Evolutionary conservation across 2,797 vertebrate genomes (phyloP).

Genomic region (Poecilia picta): DNA sequence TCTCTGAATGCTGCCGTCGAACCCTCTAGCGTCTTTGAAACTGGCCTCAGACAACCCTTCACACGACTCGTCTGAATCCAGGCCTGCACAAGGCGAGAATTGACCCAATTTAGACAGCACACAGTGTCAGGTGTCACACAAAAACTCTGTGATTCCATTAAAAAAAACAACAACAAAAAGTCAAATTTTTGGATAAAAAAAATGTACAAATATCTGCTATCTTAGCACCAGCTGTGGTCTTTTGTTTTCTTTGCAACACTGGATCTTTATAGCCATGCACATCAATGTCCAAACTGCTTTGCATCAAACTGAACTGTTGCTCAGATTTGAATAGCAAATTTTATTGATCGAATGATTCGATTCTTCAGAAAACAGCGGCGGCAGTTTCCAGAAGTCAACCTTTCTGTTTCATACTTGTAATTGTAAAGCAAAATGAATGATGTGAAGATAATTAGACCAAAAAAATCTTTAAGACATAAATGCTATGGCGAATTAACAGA

Average conservation of each 20-base stretch:
- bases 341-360: slow-evolving; percentile 12
- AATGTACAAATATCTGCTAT: background rate
- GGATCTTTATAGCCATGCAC: background rate
- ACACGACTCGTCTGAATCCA: slow-evolving; percentile 95
- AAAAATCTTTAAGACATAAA: background rate
- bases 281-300: slow-evolving; percentile 27
- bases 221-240: background rate
- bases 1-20: slow-evolving; percentile 73
- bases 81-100: slow-evolving; percentile 79
- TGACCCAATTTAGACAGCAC: background rate
- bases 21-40: slow-evolving; percentile 85
- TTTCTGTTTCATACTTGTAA: background rate
- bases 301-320: slow-evolving; percentile 10
- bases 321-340: slow-evolving; percentile 38
- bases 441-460: background rate
- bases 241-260: slow-evolving; percentile 11
- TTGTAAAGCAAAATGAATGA: background rate
- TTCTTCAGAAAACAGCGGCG: background rate
- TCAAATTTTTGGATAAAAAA: background rate
- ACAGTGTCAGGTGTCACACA: no score
- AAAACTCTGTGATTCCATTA: background rate
- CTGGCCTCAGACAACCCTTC: slow-evolving; percentile 91
- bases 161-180: background rate
- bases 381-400: background rate
- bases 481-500: background rate